Conservation (phyloP, 2,113 vertebrate species). For the Sylvilagus bachmani region DNA sequence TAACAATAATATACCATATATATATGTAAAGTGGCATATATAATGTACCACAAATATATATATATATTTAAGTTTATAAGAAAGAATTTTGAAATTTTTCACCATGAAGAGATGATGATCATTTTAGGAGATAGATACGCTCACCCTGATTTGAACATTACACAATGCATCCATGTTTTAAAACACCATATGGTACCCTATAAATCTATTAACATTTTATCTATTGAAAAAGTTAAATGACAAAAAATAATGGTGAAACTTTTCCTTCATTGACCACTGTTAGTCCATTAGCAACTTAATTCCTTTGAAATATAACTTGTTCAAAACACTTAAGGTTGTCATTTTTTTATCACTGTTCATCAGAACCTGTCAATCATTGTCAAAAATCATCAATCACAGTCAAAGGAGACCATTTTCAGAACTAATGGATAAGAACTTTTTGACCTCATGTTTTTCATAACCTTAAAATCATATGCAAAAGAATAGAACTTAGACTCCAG, state of each 20-base stretch:
- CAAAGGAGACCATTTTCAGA: conserved; percentile 78
- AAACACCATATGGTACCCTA: no score
- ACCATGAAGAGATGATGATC: no score
- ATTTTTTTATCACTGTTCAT: conserved; percentile 74
- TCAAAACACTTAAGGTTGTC: conserved; percentile 72
- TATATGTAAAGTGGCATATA: no score
- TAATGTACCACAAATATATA: no score
- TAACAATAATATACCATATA: no score
- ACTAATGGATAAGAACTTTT: conserved; percentile 80
- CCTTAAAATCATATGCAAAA: conserved; percentile 72
- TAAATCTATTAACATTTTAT: no score
- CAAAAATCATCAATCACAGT: conserved; percentile 73
- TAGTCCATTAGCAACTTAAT: conserved; percentile 74
- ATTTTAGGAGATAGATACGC: no score
- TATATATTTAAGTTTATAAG: no score
- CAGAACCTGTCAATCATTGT: conserved; percentile 74
- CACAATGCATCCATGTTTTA: no score
- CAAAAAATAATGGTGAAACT: background rate
- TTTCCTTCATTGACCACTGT: conserved; percentile 57
- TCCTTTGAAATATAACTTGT: conserved; percentile 80
- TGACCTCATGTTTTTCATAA: conserved; percentile 74
- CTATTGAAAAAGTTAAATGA: no score
- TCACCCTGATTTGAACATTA: no score
- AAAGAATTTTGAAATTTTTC: no score
- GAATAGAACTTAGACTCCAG: conserved; percentile 64